Base-by-base conservation (phyloP, 1,140 invertebrate species). In the Potamilus streckersoni region DNA sequence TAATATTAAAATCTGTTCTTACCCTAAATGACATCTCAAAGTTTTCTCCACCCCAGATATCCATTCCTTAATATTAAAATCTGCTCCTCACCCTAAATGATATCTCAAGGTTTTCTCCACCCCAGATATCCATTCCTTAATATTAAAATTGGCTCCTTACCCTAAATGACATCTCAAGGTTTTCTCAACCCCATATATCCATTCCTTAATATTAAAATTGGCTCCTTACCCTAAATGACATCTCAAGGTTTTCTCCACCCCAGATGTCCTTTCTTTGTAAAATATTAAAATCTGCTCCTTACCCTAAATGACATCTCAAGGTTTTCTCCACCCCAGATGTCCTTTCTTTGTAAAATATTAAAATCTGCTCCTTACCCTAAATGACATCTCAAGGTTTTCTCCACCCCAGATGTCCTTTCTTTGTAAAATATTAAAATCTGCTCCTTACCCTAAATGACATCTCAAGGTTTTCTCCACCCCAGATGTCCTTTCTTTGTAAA, bases 321-420 rank as follows among this genome's bases (percentile, higher is more conserved):
- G 92, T 99, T 99, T 91, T 99, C 98, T 74, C 97, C 98, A 56
- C 98, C 98, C 98, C 98, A 99, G 81, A 99, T 99, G 88, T 99
- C 97, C 98, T 99, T 99, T 82, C 97, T 38, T 8, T 38, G n/a
- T n/a, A n/a, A n/a, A 38, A 38, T 6, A 38, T 8, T 38, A 38
- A 38, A 38, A 6, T 38, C 38, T 38, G 4, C 38, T 38, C 38
- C 88, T 93, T 93, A 99, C 97, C 93, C 97, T 93, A 90, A 99
- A 99, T 79, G 97, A 98, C 95, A 99, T 98, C 92, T 99, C 98
- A 58, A 99, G 92, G 92, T 99, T 99, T 91, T 99, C 98, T 74
- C 97, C 98, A 56, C 98, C 98, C 98, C 98, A 99, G 81, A 99
- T 99, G 88, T 99, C 97, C 98, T 99, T 99, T 82, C 97, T 97